Conservation (phyloP, 2,113 vertebrate genomes). For the Casuarius casuarius region DNA sequence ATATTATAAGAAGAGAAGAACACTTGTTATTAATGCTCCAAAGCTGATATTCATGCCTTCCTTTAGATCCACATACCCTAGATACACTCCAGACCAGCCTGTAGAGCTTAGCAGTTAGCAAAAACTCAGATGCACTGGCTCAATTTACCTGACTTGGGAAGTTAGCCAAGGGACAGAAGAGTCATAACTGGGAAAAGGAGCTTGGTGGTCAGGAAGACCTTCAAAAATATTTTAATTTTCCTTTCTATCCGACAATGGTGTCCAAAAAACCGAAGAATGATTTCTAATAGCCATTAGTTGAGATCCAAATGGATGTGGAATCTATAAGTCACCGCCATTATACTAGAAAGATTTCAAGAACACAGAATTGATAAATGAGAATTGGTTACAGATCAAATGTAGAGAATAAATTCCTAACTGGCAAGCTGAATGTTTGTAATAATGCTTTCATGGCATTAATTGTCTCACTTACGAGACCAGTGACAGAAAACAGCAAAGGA, state of each 20-base stretch:
- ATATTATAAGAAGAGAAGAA: not conserved
- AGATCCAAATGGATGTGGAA: not conserved
- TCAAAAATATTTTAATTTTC: not conserved
- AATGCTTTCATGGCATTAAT: not conserved
- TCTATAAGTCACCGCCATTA: not conserved
- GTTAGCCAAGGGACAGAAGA: not conserved
- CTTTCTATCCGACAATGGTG: not conserved
- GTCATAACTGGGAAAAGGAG: not conserved
- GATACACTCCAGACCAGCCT: not conserved
- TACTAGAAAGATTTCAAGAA: not conserved
- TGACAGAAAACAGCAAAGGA: not conserved
- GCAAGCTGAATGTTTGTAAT: not conserved
- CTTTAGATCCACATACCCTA: not conserved
- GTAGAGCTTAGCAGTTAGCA: not conserved
- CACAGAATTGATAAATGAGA: not conserved
- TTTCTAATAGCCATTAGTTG: not conserved
- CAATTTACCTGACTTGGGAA: not conserved
- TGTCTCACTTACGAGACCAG: not conserved
- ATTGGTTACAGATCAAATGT: not conserved
- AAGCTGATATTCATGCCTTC: not conserved
- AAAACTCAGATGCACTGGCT: not conserved
- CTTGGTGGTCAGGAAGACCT: not conserved
- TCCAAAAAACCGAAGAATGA: not conserved
- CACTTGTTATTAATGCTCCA: not conserved
- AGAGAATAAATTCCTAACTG: not conserved